Evolutionary conservation across 2,113 vertebrate species (phyloP), one percentile per base, ranked within the genome.

Genomic region (Gasterosteus nipponicus): DNA sequence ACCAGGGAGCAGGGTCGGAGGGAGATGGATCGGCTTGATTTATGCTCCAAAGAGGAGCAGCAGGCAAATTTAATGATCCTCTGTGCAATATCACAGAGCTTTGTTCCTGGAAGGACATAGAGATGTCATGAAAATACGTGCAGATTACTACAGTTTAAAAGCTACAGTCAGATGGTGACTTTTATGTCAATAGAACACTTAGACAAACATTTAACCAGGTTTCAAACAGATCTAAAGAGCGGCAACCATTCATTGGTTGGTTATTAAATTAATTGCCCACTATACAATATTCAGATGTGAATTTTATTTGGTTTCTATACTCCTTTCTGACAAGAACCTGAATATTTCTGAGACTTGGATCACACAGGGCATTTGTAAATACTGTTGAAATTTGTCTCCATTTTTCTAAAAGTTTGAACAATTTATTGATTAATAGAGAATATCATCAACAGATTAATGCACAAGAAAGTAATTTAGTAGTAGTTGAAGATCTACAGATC

Each of bases 11-110:
- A 16, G 69, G 82, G 85, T 92, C 85, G 80, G 87, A 72, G 87
- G 85, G 86, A 89, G 80, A 92, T 76, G 84, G 87, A 91, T 92
- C 84, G 88, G 83, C 90, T 90, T 92, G 91, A 94, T 93, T 94
- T 93, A 92, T 91, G 87, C 87, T 89, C 80, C 60, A 41, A 41
- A 73, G 86, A 89, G 63, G 73, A 90, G 82, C 81, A 72, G 75
- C 86, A 86, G 83, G 91, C 83, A 86, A 84, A 92, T 91, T 92
- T 91, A 92, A 88, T 86, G 83, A 93, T 89, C 89, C 81, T 67
- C 83, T 78, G 62, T 84, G 81, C 87, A 78, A 80, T 86, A 83
- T 86, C 87, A 81, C 86, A 18, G 29, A 75, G 84, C 85, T 67
- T 73, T 72, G 75, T 75, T 80, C 82, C 77, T 64, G 69, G 42